These are phyloP conservation scores for Geophilus truncorum DNA, from an alignment of 2,888 invertebrate genomes.

Conservation along the genomic window DNA sequence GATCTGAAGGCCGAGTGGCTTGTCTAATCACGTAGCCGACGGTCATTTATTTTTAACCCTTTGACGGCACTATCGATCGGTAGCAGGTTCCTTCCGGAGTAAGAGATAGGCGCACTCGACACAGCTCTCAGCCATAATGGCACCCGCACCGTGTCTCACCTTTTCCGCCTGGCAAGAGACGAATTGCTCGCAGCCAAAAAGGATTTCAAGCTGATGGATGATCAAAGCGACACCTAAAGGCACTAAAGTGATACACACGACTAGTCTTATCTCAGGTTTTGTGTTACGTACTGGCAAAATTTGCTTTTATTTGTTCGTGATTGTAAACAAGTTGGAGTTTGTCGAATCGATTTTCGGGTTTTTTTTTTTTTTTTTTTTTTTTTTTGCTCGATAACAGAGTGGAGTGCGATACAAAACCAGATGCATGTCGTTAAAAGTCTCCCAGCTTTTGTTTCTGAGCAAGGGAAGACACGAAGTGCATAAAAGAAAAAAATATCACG, in stretches of 20 bases:
- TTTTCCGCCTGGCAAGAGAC: slow-evolving; percentile 19
- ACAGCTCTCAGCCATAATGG: slow-evolving; percentile 17
- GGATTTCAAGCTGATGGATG: slow-evolving; percentile 23
- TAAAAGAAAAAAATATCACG: neutral
- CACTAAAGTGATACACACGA: neutral
- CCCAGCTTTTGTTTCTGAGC: neutral
- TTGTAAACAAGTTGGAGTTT: neutral
- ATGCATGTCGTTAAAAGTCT: slow-evolving; percentile 6
- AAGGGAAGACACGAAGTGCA: neutral
- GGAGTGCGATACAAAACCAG: neutral
- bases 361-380: too few species aligned
- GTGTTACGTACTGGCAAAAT: neutral
- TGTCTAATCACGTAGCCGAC: slow-evolving; percentile 18
- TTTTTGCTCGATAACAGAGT: neutral
- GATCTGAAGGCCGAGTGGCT: neutral
- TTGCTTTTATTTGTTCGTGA: neutral
- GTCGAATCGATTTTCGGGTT: neutral
- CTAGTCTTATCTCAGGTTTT: neutral
- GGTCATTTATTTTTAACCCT: slow-evolving; percentile 27
- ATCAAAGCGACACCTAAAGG: slow-evolving; percentile 2
- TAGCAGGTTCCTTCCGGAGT: neutral
- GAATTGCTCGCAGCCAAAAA: neutral
- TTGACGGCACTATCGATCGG: slow-evolving; percentile 18
- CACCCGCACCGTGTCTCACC: slow-evolving; percentile 6
- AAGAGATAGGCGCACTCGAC: slow-evolving; percentile 8